phyloP scores from a whole-genome alignment of 2,888 invertebrate genomes.

The Cremastinae sp. region DNA sequence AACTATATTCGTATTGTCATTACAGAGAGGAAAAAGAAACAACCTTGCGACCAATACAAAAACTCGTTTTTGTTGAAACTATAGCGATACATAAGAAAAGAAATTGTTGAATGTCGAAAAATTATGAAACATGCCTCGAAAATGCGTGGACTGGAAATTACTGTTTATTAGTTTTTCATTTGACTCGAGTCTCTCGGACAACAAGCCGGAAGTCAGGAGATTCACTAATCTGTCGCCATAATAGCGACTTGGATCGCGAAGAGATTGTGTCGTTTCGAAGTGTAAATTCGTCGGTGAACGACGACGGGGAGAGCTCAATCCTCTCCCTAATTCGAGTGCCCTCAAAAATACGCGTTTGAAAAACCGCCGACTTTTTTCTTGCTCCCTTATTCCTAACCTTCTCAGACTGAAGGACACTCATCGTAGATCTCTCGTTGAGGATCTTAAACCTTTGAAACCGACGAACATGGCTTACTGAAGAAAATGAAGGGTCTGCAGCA shows the following conservation, averaged over 20 bases:
- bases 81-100: too few species aligned
- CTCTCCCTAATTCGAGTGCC: conserved; percentile 83
- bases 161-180: conserved; percentile 1
- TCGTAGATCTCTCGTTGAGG: conserved; percentile 66
- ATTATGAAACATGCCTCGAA: too few species aligned
- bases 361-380: background rate
- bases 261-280: conserved; percentile 52
- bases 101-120: too few species aligned
- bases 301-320: conserved; percentile 81
- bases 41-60: too few species aligned
- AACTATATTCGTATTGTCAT: too few species aligned
- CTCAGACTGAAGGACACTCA: conserved; percentile 28
- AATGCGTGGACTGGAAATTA: too few species aligned
- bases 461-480: conserved; percentile 89
- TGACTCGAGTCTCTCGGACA: conserved; percentile 43
- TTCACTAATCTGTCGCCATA: conserved; percentile 56
- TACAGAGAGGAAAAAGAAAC: too few species aligned
- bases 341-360: conserved; percentile 65
- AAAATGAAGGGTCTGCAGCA: conserved; percentile 89
- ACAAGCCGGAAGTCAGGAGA: conserved; percentile 37
- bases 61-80: too few species aligned
- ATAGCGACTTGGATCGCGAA: conserved; percentile 55
- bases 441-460: conserved; percentile 73
- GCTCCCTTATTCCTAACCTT: conserved; percentile 12
- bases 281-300: conserved; percentile 59